phyloP scores from a whole-genome alignment of 2,113 vertebrate genomes.

The Carollia perspicillata region DNA sequence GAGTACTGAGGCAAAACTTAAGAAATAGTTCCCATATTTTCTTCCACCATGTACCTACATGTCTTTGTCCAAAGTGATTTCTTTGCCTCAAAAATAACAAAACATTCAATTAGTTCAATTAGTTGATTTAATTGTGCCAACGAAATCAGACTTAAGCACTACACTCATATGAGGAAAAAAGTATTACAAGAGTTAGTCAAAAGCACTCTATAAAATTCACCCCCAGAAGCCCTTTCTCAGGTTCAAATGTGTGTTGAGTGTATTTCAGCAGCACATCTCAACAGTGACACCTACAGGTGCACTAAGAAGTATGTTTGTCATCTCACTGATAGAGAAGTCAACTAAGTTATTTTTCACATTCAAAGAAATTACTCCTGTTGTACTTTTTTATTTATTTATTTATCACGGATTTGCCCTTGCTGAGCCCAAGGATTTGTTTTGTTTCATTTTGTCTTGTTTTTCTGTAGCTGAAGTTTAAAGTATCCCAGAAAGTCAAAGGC shows the following conservation, averaged over 20 bases:
- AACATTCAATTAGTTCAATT: slow-evolving; percentile 7
- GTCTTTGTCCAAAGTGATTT: background rate
- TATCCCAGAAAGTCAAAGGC: background rate
- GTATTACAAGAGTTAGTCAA: background rate
- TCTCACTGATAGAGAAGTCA: background rate
- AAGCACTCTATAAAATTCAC: background rate
- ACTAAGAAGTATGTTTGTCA: background rate
- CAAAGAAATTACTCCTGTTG: background rate
- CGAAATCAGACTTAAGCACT: slow-evolving; percentile 18
- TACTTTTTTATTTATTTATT: slow-evolving; percentile 1
- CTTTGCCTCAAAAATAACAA: slow-evolving; percentile 9
- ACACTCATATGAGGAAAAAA: background rate
- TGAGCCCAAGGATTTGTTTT: background rate
- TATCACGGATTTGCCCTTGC: background rate
- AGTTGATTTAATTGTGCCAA: slow-evolving; percentile 1
- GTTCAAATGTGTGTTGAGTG: background rate
- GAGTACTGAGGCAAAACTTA: background rate
- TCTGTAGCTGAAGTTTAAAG: background rate
- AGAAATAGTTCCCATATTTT: background rate
- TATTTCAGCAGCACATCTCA: slow-evolving; percentile 15
- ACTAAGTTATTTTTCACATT: background rate
- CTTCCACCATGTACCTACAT: background rate
- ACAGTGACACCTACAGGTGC: slow-evolving; percentile 68
- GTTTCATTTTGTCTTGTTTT: background rate
- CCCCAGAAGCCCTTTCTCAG: background rate